Evolutionary conservation across 2,888 invertebrate genomes (phyloP).

Genomic region (Sarcophaga variegata): DNA sequence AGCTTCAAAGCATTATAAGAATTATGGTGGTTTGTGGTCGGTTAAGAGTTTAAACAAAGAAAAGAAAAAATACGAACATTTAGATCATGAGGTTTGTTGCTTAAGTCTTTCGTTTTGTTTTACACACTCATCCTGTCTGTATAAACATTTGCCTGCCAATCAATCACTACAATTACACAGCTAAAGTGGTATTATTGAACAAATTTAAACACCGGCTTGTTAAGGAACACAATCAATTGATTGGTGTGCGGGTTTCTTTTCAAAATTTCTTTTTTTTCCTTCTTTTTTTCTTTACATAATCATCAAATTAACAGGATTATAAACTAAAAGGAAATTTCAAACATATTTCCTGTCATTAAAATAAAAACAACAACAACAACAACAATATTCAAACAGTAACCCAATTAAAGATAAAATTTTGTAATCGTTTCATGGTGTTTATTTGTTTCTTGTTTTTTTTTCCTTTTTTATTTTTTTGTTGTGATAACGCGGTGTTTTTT

Average conservation of each 20-base stretch:
- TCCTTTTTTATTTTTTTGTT: neutral
- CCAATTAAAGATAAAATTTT: conserved; percentile 28
- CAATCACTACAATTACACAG: conserved; percentile 9
- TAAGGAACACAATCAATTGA: conserved; percentile 8
- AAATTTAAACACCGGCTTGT: conserved; percentile 40
- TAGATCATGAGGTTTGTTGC: conserved; percentile 10
- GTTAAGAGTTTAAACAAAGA: neutral
- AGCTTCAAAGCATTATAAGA: too few relatives aligned
- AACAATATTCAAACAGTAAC: conserved; percentile 20
- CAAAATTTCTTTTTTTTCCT: neutral
- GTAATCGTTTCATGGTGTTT: neutral
- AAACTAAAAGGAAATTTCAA: conserved; percentile 41
- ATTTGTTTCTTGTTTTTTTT: neutral
- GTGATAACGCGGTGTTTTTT: neutral
- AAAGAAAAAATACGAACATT: neutral
- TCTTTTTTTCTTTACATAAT: conserved; percentile 35
- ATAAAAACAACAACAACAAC: neutral
- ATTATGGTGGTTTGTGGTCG: neutral
- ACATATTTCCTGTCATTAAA: conserved; percentile 51
- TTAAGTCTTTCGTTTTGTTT: conserved; percentile 26
- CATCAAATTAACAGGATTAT: conserved; percentile 56
- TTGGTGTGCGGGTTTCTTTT: neutral
- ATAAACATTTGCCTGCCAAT: neutral
- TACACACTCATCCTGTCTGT: neutral
- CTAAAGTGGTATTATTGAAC: neutral